phyloP scores from a whole-genome alignment of 2,888 invertebrate species.

The Clepsis dumicolana region DNA sequence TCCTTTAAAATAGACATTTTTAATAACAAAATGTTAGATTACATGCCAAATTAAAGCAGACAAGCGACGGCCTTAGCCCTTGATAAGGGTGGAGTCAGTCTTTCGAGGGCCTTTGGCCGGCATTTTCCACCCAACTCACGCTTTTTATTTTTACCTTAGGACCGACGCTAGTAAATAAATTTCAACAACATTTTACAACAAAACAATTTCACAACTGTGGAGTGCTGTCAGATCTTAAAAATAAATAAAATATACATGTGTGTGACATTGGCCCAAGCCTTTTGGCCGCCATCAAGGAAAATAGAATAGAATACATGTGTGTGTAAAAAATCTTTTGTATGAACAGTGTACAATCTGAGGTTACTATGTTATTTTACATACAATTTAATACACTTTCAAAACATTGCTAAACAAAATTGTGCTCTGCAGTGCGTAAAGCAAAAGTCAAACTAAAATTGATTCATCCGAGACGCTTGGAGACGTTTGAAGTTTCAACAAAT shows the following conservation, averaged over 20 bases:
- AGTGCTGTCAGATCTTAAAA: conserved; percentile 14
- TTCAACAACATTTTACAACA: not conserved
- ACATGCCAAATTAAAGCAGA: not conserved
- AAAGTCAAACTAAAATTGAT: not conserved
- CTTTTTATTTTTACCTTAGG: not conserved
- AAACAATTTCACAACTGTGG: conserved; percentile 8
- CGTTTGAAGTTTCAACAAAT: not conserved
- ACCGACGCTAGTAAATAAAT: not conserved
- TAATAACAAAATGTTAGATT: not conserved
- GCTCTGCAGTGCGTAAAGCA: not conserved
- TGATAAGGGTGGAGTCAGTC: not conserved
- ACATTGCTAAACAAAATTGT: not conserved
- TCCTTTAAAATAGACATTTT: conserved; percentile 10
- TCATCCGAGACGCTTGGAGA: not conserved
- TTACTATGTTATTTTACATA: not conserved
- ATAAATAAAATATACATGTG: no score
- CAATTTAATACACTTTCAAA: not conserved
- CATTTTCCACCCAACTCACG: not conserved
- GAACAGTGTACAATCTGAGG: no score
- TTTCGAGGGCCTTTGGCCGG: no score
- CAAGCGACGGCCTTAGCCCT: not conserved
- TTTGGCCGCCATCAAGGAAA: no score
- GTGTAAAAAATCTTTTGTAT: no score
- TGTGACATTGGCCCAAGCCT: no score
- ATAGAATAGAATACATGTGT: no score